A percentile compares a stretch with the other conserved stretches of the same genome.
Conservation (phyloP, 2,797 vertebrate genomes). For the Prunella strophiata region DNA sequence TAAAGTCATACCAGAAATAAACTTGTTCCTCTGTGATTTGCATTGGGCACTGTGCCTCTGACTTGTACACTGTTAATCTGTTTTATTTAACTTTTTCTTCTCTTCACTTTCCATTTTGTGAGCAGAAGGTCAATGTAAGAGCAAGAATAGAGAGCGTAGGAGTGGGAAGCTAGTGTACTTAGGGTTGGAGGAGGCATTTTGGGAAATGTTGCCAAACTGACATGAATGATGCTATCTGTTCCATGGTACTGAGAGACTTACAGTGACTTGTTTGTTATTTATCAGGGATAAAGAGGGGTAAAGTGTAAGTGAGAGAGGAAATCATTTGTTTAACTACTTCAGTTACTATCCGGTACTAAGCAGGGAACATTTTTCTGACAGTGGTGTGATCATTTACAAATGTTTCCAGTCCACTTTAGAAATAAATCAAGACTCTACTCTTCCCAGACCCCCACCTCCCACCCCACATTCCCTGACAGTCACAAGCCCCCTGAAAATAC, state of each 20-base stretch:
- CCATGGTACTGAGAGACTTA: conserved; percentile 7
- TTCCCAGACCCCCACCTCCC: not conserved
- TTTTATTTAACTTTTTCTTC: conserved; percentile 59
- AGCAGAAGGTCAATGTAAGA: conserved; percentile 64
- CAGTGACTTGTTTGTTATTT: conserved; percentile 46
- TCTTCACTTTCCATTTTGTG: conserved; percentile 66
- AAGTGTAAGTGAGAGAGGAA: conserved; percentile 18
- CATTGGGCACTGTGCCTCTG: conserved; percentile 42
- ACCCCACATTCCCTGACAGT: not conserved
- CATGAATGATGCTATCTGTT: conserved; percentile 56
- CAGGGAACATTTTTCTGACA: not conserved
- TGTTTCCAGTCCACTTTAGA: not conserved
- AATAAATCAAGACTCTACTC: not conserved
- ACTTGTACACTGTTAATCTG: conserved; percentile 49
- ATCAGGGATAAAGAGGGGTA: not conserved
- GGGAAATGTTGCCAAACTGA: conserved; percentile 57
- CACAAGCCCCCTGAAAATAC: not conserved
- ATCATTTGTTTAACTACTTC: conserved; percentile 24
- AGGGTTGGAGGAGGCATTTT: conserved; percentile 55
- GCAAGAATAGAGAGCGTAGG: conserved; percentile 62
- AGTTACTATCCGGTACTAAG: not conserved
- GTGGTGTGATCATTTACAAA: not conserved
- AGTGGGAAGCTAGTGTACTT: conserved; percentile 60
- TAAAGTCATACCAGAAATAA: conserved; percentile 24
- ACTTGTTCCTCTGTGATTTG: conserved; percentile 62